Percentiles rank a stretch among this genome's conserved stretches.
These are phyloP conservation scores for Illadopsis cleaveri DNA, from an alignment of 2,113 vertebrate species.

Conservation along the genomic window DNA sequence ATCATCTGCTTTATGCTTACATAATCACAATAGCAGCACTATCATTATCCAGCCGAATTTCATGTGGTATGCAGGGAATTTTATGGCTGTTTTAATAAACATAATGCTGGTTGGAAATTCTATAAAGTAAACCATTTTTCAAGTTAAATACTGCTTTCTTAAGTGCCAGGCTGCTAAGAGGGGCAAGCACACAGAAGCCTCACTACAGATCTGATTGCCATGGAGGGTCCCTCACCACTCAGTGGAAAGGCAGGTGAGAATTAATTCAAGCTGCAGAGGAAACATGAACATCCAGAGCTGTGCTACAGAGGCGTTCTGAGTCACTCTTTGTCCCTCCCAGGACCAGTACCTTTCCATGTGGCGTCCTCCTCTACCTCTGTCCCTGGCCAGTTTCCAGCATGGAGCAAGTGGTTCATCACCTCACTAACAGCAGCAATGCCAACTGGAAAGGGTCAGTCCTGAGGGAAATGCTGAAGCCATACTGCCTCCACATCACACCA, in stretches of 20 bases:
- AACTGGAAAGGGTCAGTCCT: background rate
- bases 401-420: background rate
- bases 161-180: background rate
- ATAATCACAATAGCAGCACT: background rate
- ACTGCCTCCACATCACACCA: background rate
- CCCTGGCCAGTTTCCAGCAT: background rate
- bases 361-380: background rate
- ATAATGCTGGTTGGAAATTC: slow-evolving; percentile 2
- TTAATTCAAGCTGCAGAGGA: background rate
- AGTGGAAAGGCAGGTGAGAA: background rate
- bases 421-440: background rate
- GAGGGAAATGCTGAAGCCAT: background rate
- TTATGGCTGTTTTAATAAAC: slow-evolving; percentile 38
- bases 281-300: accelerated
- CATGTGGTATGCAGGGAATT: background rate
- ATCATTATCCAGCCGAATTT: slow-evolving; percentile 31
- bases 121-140: slow-evolving; percentile 9
- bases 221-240: background rate
- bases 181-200: background rate
- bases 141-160: slow-evolving; percentile 9
- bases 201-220: background rate
- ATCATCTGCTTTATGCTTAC: slow-evolving; percentile 10
- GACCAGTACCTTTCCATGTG: background rate
- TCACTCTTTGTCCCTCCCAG: background rate
- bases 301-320: background rate